Conservation (phyloP, 1,140 invertebrate genomes). For the Aporrectodea caliginosa region DNA sequence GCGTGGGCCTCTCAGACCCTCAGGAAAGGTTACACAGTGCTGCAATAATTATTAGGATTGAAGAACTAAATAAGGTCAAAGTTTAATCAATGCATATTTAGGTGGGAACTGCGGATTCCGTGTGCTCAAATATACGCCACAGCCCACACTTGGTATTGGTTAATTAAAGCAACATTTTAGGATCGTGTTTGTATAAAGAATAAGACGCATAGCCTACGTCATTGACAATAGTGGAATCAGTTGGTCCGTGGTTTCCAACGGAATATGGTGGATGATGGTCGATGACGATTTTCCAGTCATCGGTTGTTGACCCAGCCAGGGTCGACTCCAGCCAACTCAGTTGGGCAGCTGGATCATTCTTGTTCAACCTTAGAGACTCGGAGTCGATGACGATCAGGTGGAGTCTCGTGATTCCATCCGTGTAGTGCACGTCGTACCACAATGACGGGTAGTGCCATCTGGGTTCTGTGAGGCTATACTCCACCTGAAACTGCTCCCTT, state of each 20-base stretch:
- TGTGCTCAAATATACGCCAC: too few species aligned
- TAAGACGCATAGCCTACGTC: too few species aligned
- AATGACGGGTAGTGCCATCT: slow-evolving; percentile 22
- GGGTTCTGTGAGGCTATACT: slow-evolving; percentile 5
- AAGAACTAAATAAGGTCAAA: too few species aligned
- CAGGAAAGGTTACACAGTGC: too few species aligned
- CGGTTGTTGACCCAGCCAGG: background rate
- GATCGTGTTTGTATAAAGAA: too few species aligned
- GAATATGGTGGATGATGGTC: slow-evolving; percentile 16
- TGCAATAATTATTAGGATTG: too few species aligned
- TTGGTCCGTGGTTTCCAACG: background rate
- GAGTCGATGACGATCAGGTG: slow-evolving; percentile 8
- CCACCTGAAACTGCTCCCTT: slow-evolving; percentile 23
- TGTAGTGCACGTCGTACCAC: slow-evolving; percentile 6
- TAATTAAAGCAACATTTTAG: too few species aligned
- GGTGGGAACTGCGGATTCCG: too few species aligned
- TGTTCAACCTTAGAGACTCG: background rate
- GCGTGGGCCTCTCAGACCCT: too few species aligned
- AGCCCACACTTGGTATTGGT: too few species aligned
- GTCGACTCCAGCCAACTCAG: background rate
- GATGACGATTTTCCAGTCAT: slow-evolving; percentile 15
- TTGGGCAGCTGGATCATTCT: background rate
- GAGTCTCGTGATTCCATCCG: background rate
- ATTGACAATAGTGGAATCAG: too few species aligned
- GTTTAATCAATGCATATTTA: too few species aligned